Base-by-base conservation (phyloP, 2,888 invertebrate species). In the Eumerus sabulonum region DNA sequence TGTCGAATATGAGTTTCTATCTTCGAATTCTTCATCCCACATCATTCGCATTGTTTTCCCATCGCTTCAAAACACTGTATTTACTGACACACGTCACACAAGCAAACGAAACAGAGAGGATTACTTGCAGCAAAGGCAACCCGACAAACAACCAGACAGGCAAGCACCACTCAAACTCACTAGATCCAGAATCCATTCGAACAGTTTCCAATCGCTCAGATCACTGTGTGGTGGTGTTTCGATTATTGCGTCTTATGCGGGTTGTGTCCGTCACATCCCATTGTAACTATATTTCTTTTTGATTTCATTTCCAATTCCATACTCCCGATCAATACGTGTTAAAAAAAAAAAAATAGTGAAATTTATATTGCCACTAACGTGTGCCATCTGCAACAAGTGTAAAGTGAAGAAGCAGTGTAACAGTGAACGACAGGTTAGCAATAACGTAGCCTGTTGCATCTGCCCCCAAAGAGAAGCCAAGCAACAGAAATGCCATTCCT, bases 151-250 rank as follows among this genome's bases (percentile, higher is more conserved):
- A 45, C 17, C 45, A 40, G 40, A 40, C 11, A 40, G 11, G 5
- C 18, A 9, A 40, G 35, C 66, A 56, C 50, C 67, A 44, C 67
- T 67, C 56, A 42, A 64, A 64, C 40, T 73, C 63, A 40, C 44
- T 36, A 44, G 38, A 53, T 74, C 40, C 74, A 64, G 68, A 79
- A 74, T 74, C 59, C 64, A 64, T 57, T 64, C 76, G 62, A 66
- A 70, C 74, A 79, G 79, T 79, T 79, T 79, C 42, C 74, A 79
- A 70, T 70, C 60, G 68, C 63, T 59, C 47, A 70, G 63, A 64
- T 74, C 42, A 44, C 50, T 47, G 79, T 70, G 60, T 74, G 79
- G 79, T 79, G 53, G 64, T 74, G 53, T 53, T 38, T 59, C 64
- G 48, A 54, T 67, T 47, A 14, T 63, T 60, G 59, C 50, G 47